phyloP scores from a whole-genome alignment of 2,113 vertebrate species.

The Anser brachyrhynchus region DNA sequence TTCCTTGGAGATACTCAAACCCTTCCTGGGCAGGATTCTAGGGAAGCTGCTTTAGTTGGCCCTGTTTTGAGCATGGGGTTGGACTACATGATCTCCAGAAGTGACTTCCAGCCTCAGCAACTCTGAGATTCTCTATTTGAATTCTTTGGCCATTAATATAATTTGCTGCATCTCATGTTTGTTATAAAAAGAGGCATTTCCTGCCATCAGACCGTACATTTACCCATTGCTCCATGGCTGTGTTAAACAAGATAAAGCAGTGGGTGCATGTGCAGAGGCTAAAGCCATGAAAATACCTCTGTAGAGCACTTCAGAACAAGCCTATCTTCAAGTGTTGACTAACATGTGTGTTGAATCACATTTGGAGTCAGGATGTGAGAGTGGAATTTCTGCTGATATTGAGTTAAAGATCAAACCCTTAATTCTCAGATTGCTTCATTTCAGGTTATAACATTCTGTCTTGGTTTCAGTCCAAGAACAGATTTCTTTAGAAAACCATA shows the following conservation, averaged over 20 bases:
- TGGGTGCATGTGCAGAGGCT: accelerated
- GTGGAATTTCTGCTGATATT: not conserved
- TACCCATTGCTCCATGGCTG: not conserved
- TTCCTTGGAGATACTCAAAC: not conserved
- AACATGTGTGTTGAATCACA: not conserved
- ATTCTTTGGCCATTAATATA: not conserved
- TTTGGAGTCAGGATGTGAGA: not conserved
- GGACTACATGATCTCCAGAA: not conserved
- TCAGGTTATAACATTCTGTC: not conserved
- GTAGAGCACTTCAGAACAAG: not conserved
- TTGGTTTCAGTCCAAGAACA: not conserved
- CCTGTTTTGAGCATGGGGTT: not conserved
- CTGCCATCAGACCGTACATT: not conserved
- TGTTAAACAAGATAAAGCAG: not conserved
- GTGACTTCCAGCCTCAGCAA: not conserved
- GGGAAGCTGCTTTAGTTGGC: not conserved
- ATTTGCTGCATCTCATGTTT: not conserved
- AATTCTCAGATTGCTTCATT: not conserved
- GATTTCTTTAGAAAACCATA: not conserved
- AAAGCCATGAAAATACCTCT: not conserved
- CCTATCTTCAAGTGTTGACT: not conserved
- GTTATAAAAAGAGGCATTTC: not conserved
- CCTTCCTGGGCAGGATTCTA: not conserved
- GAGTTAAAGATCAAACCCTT: not conserved
- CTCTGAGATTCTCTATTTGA: not conserved